Conservation (phyloP, 2,888 invertebrate species). For the Strigamia transsilvanica region DNA sequence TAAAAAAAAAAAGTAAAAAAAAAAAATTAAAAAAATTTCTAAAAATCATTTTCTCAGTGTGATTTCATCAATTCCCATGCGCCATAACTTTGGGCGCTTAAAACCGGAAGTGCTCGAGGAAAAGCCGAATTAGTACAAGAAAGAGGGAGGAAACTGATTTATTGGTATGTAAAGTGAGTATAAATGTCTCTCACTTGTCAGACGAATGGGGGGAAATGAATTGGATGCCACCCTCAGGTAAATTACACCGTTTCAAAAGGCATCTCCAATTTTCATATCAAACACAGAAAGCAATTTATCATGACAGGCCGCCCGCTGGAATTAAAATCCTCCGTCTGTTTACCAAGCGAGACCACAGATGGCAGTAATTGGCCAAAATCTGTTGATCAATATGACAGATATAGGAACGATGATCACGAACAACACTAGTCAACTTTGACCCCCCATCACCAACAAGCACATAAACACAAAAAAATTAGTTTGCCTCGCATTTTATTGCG, state of each 20-base stretch:
- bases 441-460: neutral
- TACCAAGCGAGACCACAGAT: conserved; percentile 16
- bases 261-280: conserved; percentile 6
- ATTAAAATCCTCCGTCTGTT: neutral
- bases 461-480: neutral
- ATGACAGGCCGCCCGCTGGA: conserved; percentile 12
- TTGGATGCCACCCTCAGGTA: conserved; percentile 24
- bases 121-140: neutral
- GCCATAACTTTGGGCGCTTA: neutral
- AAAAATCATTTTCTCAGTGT: neutral
- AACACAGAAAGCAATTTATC: neutral
- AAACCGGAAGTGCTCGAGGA: neutral
- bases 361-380: conserved; percentile 30
- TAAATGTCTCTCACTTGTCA: conserved; percentile 15
- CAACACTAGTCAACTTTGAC: conserved; percentile 21
- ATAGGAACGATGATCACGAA: neutral
- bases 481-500: neutral
- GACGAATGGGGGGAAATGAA: neutral
- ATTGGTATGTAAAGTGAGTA: conserved; percentile 30
- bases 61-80: neutral
- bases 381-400: conserved; percentile 21
- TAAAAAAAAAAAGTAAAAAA: neutral
- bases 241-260: conserved; percentile 15
- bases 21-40: too few species aligned
- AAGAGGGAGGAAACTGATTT: neutral